Percentiles rank a stretch among this genome's conserved stretches.
These are phyloP conservation scores for Gobio occitaniae DNA, from an alignment of 2,797 vertebrate genomes.

Conservation along the genomic window DNA sequence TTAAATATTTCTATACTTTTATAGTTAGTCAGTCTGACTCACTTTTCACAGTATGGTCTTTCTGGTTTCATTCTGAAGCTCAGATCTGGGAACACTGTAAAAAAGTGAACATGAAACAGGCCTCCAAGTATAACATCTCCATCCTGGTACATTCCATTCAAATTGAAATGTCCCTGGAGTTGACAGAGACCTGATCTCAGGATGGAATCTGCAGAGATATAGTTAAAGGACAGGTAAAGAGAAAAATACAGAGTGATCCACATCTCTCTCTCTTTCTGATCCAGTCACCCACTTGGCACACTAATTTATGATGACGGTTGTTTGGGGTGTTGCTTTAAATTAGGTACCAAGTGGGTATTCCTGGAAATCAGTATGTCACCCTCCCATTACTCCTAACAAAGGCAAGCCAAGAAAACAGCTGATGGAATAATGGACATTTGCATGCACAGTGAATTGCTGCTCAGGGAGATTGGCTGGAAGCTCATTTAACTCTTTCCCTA, in stretches of 20 bases:
- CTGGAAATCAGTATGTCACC: slow-evolving; percentile 2
- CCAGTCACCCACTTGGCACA: background rate
- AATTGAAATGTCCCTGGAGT: slow-evolving; percentile 54
- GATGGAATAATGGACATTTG: background rate
- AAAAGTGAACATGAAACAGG: slow-evolving; percentile 71
- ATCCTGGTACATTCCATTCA: slow-evolving; percentile 64
- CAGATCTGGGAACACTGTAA: slow-evolving; percentile 69
- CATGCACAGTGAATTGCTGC: background rate
- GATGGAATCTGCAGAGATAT: slow-evolving; percentile 14
- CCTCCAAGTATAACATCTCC: slow-evolving; percentile 64
- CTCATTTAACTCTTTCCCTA: background rate
- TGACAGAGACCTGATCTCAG: slow-evolving; percentile 40
- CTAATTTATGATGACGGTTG: background rate
- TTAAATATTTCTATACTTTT: background rate
- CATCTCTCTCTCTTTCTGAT: slow-evolving; percentile 56
- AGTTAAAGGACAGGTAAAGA: slow-evolving; percentile 43
- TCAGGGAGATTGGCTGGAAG: background rate
- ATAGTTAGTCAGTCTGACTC: slow-evolving; percentile 32
- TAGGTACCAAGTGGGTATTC: background rate
- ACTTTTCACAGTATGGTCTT: slow-evolving; percentile 64
- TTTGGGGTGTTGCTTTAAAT: slow-evolving; percentile 42
- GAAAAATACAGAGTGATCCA: slow-evolving; percentile 6
- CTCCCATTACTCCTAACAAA: background rate
- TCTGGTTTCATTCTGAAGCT: slow-evolving; percentile 71
- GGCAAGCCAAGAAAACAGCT: background rate